Evolutionary conservation across 2,113 vertebrate genomes (phyloP).

Genomic region (Heterotilapia buettikoferi): DNA sequence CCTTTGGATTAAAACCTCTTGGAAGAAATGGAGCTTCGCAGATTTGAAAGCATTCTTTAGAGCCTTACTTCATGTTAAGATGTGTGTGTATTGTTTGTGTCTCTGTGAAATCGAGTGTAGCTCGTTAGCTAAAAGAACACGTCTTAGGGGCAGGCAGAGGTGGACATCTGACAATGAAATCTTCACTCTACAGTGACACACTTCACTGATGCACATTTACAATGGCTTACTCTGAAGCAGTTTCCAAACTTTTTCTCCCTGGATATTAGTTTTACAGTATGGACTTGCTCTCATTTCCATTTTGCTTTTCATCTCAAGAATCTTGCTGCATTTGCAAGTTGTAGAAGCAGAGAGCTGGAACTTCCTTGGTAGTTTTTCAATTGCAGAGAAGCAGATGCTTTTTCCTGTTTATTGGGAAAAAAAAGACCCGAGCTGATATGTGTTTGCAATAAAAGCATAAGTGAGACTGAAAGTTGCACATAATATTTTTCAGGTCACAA

Average conservation of each 20-base stretch:
- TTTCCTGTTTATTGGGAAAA: neutral
- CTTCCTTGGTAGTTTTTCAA: neutral
- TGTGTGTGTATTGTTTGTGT: neutral
- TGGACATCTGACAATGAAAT: neutral
- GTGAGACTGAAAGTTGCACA: neutral
- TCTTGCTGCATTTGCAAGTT: neutral
- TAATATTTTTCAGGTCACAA: neutral
- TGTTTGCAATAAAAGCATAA: neutral
- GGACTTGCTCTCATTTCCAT: neutral
- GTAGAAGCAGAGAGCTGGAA: neutral
- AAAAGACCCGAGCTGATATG: neutral
- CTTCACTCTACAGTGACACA: neutral
- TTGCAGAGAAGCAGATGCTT: neutral
- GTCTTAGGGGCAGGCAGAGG: neutral
- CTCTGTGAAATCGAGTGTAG: neutral
- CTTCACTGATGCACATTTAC: neutral
- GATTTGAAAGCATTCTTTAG: neutral
- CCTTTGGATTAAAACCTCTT: neutral
- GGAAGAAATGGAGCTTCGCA: neutral
- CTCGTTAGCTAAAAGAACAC: neutral
- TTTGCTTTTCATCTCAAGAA: neutral
- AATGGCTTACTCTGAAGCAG: neutral
- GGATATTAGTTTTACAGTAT: slow-evolving; percentile 3
- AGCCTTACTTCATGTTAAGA: neutral
- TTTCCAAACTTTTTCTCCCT: neutral